Base-by-base conservation (phyloP, 2,113 vertebrate genomes). In the Gila orcuttii region DNA sequence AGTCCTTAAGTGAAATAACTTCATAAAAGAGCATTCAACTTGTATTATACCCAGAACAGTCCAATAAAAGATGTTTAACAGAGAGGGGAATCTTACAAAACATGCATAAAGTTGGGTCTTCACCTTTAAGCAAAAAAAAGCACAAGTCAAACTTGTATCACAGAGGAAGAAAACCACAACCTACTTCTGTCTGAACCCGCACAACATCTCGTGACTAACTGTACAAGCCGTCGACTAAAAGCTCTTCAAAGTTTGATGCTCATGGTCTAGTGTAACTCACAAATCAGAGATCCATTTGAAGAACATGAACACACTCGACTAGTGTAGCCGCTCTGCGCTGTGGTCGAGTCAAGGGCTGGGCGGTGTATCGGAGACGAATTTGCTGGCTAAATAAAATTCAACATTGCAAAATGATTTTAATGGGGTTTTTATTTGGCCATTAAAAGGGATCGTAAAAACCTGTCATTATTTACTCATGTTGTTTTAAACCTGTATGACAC, bases 221-320 rank as follows among this genome's bases (percentile, higher is more conserved):
- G 66, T 21, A 23, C 68, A 71, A 23, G 33, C 68, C 5, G 19
- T 42, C 68, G 8, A 39, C 13, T 28, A 31, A 76, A 28, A 28
- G n/a, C 47, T 76, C 47, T 52, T 76, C 15, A 76, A 76, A 76
- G 74, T 71, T 42, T 71, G 36, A 71, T 39, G 68, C 9, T 68
- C 64, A 13, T 19, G 42, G n/a, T 36, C 19, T 21, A 33, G 47
- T 23, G 75, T 76, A 36, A 57, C 50, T 57, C 50, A 6, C 1
- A 11, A 33, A 57, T 36, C 39, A 50, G 42, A 74, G 39, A 42
- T 2, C 4, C 10, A 3, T 31, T 8, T 31, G 42, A 31, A 31
- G 45, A 76, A 55, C 74, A 21, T 15, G 3, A 59, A 78, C 75
- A 52, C n/a, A 57, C 75, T 31, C 19, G 8, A 21, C n/a, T 13